Percentiles rank a stretch among this genome's conserved stretches.
These are phyloP conservation scores for Epirrhoe tristata DNA, from an alignment of 2,888 invertebrate species.

Conservation along the genomic window DNA sequence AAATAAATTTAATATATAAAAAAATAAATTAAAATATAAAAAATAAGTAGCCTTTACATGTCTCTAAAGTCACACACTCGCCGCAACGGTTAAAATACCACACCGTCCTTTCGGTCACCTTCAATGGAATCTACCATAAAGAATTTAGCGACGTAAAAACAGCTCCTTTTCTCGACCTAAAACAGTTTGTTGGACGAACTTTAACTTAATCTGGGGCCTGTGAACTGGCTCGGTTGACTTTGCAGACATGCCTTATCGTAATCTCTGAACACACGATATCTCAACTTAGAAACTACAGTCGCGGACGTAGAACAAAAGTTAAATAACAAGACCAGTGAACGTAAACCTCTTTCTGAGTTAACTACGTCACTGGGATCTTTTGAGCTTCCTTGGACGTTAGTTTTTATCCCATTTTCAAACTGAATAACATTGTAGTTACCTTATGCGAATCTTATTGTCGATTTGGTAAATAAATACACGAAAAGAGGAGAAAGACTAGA, in stretches of 20 bases:
- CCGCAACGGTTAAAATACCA: conserved; percentile 5
- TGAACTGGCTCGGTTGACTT: conserved; percentile 34
- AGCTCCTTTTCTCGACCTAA: background rate
- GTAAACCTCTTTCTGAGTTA: background rate
- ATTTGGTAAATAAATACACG: too few relatives aligned
- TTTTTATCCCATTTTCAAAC: background rate
- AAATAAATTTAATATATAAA: too few relatives aligned
- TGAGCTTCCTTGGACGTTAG: background rate
- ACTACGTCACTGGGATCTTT: background rate
- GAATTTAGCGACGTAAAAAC: background rate
- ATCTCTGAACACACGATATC: conserved; percentile 40
- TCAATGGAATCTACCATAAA: background rate
- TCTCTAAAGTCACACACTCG: conserved; percentile 1
- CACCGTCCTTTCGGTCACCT: background rate
- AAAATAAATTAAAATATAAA: too few relatives aligned
- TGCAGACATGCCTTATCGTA: conserved; percentile 59
- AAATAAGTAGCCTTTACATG: background rate
- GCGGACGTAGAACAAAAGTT: conserved; percentile 7
- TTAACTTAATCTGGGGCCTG: conserved; percentile 14
- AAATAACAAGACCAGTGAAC: background rate
- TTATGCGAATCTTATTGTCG: too few relatives aligned
- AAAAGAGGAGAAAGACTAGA: too few relatives aligned
- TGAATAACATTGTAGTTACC: too few relatives aligned
- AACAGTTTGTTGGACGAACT: background rate
- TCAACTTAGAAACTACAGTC: conserved; percentile 18